Evolutionary conservation across 2,797 vertebrate genomes (phyloP).

Genomic region (Cirrhinus mrigala): DNA sequence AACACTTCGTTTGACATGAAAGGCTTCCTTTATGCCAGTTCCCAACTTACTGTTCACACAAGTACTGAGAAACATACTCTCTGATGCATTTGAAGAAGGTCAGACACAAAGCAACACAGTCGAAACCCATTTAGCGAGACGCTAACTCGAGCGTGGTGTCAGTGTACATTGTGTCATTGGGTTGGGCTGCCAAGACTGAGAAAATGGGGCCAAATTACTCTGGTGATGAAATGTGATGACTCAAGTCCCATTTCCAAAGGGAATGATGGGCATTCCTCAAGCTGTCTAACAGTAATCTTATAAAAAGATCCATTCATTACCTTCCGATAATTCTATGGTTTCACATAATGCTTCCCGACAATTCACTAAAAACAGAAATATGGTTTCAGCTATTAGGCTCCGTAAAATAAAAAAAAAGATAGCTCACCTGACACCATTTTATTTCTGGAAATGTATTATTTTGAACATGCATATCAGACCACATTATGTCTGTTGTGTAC

Average conservation of each 20-base stretch:
- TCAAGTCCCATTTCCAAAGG: slow-evolving; percentile 36
- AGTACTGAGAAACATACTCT: slow-evolving; percentile 19
- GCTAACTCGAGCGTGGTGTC: slow-evolving; percentile 16
- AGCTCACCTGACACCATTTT: neutral
- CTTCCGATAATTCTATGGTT: slow-evolving; percentile 14
- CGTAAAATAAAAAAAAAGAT: neutral
- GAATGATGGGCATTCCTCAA: slow-evolving; percentile 43
- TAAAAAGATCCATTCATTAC: slow-evolving; percentile 9
- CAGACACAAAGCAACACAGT: neutral
- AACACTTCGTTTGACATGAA: slow-evolving; percentile 40
- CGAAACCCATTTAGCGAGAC: neutral
- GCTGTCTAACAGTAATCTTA: slow-evolving; percentile 22
- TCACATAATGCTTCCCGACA: neutral
- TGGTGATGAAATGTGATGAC: slow-evolving; percentile 48
- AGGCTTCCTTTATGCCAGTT: slow-evolving; percentile 31
- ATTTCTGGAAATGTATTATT: neutral
- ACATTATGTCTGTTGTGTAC: neutral
- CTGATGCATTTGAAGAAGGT: slow-evolving; percentile 24
- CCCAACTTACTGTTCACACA: slow-evolving; percentile 15
- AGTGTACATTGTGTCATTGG: slow-evolving; percentile 8
- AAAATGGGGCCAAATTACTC: slow-evolving; percentile 26
- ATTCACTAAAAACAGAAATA: neutral
- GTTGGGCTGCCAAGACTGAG: slow-evolving; percentile 28
- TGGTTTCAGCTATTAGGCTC: neutral
- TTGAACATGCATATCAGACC: neutral